Evolutionary conservation across 2,888 invertebrate species (phyloP).

Genomic region (Spialia ferax): DNA sequence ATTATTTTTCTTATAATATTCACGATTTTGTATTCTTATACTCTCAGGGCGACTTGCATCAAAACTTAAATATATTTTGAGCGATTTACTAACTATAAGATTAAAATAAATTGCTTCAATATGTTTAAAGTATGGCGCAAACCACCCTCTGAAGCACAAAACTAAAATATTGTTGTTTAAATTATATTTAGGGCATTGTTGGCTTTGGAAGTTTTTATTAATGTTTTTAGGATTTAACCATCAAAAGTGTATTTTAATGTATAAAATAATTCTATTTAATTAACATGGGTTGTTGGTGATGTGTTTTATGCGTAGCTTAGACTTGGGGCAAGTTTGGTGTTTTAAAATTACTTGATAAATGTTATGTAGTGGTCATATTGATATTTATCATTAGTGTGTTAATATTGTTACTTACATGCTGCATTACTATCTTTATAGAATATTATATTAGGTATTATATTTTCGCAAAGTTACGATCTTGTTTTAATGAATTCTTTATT

Average conservation of each 20-base stretch:
- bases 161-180: constrained; percentile 19
- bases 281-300: constrained; percentile 27
- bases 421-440: background rate
- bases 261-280: background rate
- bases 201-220: constrained; percentile 61
- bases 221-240: constrained; percentile 46
- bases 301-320: constrained; percentile 22
- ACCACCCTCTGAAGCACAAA: constrained; percentile 25
- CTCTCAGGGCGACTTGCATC: no score
- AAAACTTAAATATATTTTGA: no score
- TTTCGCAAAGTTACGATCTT: background rate
- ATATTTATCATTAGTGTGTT: constrained; percentile 21
- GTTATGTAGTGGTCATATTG: constrained; percentile 20
- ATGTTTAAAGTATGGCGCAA: no score
- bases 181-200: constrained; percentile 52
- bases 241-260: background rate
- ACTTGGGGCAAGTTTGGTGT: constrained; percentile 1
- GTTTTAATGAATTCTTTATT: no score
- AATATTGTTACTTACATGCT: constrained; percentile 12
- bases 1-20: background rate
- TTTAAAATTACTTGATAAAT: constrained; percentile 24
- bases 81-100: no score
- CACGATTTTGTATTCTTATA: background rate
- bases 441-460: background rate
- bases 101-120: no score